These are phyloP conservation scores for Diprion similis DNA, from an alignment of 1,140 invertebrate species.

Conservation along the genomic window DNA sequence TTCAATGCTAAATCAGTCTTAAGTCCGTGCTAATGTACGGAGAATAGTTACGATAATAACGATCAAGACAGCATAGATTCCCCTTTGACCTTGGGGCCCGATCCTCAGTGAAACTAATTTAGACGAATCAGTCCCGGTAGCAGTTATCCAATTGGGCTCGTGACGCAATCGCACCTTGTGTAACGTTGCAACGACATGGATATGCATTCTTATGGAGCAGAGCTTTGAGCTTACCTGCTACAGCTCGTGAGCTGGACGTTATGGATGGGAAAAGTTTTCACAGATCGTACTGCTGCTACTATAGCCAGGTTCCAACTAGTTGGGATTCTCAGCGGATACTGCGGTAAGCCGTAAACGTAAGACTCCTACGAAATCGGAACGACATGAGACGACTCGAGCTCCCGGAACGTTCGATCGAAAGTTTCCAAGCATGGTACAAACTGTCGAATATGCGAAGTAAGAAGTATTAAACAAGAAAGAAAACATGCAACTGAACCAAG, in stretches of 20 bases:
- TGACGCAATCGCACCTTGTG: too few species aligned
- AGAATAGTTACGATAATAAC: neutral
- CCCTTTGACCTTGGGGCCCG: neutral
- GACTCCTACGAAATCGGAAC: neutral
- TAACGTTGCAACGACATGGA: too few species aligned
- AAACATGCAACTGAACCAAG: too few species aligned
- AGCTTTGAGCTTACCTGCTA: too few species aligned
- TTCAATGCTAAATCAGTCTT: too few species aligned
- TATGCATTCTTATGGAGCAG: too few species aligned
- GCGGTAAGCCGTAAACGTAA: neutral
- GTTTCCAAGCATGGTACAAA: neutral
- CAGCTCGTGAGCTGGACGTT: too few species aligned
- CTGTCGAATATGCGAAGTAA: neutral
- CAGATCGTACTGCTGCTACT: too few species aligned
- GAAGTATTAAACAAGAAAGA: too few species aligned
- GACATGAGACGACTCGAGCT: neutral
- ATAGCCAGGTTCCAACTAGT: neutral
- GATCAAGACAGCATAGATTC: neutral
- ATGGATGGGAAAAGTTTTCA: too few species aligned
- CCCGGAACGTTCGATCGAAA: neutral
- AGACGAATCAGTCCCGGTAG: neutral
- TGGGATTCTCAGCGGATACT: neutral
- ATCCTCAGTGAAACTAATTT: too few species aligned
- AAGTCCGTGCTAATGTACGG: too few species aligned
- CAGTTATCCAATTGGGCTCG: neutral